Conservation (phyloP, 2,888 invertebrate species). For the Conus canariensis region DNA sequence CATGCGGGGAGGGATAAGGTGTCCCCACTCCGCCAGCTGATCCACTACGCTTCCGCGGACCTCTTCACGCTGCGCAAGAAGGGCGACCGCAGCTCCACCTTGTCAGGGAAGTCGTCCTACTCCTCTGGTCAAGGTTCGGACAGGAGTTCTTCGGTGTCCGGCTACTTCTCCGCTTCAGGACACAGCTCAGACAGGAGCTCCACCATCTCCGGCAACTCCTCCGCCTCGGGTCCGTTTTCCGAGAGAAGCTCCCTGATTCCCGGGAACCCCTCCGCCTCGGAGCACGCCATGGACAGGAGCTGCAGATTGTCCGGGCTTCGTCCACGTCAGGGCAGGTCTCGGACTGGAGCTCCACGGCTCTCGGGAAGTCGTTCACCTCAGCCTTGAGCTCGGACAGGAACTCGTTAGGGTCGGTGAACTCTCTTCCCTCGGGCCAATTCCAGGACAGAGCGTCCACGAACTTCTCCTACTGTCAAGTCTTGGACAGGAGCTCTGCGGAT, state of each 20-base stretch:
- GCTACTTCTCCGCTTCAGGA: constrained; percentile 26
- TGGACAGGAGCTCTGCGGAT: background rate
- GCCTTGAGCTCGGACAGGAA: background rate
- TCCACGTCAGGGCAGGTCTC: background rate
- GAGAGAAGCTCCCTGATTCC: background rate
- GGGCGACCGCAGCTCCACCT: background rate
- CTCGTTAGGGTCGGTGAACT: background rate
- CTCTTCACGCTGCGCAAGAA: constrained; percentile 37
- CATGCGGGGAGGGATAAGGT: constrained; percentile 24
- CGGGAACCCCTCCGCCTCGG: background rate
- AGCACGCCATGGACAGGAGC: background rate
- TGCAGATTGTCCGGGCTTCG: background rate
- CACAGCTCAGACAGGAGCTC: constrained; percentile 41
- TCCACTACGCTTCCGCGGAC: constrained; percentile 40
- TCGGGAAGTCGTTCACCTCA: background rate
- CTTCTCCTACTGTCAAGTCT: background rate
- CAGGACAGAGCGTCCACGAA: background rate
- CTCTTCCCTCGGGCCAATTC: background rate
- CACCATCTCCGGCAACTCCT: constrained; percentile 14
- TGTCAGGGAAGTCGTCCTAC: background rate
- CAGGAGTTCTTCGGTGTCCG: constrained; percentile 15
- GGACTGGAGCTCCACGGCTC: background rate
- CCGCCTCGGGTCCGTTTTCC: background rate
- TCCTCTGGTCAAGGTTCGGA: background rate
- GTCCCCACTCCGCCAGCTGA: constrained; percentile 42